These are phyloP conservation scores for Periplaneta americana DNA, from an alignment of 1,140 invertebrate genomes.

Conservation along the genomic window DNA sequence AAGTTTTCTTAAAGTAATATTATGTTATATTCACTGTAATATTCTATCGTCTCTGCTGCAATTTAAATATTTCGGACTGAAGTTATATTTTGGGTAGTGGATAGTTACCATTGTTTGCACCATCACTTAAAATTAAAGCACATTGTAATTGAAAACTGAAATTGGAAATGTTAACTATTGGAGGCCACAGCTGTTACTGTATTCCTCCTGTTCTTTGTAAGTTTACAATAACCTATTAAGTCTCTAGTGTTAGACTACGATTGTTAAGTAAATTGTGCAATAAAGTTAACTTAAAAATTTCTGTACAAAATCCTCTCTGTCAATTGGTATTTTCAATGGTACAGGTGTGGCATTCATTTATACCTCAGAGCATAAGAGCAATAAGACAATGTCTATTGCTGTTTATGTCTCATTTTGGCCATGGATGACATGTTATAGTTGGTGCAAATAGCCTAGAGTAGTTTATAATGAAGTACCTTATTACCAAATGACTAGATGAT, in stretches of 20 bases:
- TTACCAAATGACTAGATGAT: neutral
- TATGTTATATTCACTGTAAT: neutral
- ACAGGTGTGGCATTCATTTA: neutral
- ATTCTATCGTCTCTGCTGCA: neutral
- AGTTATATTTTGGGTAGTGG: neutral
- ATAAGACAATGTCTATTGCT: neutral
- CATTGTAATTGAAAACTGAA: neutral
- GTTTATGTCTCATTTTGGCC: neutral
- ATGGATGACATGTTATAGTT: neutral
- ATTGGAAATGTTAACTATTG: neutral
- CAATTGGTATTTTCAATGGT: neutral
- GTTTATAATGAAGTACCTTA: neutral
- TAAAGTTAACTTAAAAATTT: too few relatives aligned
- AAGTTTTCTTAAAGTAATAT: neutral
- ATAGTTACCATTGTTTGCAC: neutral
- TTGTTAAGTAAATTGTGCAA: too few relatives aligned
- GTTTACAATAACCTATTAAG: too few relatives aligned
- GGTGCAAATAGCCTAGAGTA: neutral
- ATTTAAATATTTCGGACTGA: neutral
- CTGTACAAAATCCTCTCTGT: too few relatives aligned
- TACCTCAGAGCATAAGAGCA: neutral
- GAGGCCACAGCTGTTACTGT: neutral
- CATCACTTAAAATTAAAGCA: neutral
- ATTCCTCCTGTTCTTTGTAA: too few relatives aligned
- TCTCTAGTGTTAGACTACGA: too few relatives aligned